Conservation (phyloP, 1,140 invertebrate genomes). For the Macrobrachium rosenbergii region DNA sequence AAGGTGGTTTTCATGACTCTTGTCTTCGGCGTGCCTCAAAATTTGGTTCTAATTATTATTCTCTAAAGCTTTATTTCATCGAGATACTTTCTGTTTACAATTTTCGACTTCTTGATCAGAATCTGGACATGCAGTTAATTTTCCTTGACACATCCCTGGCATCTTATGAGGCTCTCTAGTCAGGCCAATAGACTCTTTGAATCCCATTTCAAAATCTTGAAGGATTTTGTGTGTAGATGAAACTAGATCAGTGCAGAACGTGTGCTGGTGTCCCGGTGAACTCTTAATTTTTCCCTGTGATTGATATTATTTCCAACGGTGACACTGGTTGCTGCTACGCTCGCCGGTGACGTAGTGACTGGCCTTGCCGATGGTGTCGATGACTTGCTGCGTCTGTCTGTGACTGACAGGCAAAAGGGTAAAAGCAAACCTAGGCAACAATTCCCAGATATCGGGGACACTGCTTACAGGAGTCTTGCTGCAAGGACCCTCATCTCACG, state of each 20-base stretch:
- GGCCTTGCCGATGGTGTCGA: slow-evolving; percentile 25
- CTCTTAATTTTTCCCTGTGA: not conserved
- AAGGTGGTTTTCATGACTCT: no score
- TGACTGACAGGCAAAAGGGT: slow-evolving; percentile 47
- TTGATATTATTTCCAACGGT: not conserved
- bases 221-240: slow-evolving; percentile 60
- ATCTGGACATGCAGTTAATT: no score
- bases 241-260: slow-evolving; percentile 50
- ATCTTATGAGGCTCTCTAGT: slow-evolving; percentile 27
- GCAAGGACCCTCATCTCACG: no score
- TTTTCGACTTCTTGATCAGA: no score
- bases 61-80: no score
- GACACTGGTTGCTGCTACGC: no score
- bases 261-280: slow-evolving; percentile 59
- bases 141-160: not conserved
- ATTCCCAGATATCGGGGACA: slow-evolving; percentile 36
- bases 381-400: slow-evolving; percentile 38
- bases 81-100: no score
- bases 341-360: slow-evolving; percentile 26
- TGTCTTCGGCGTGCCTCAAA: no score
- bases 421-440: not conserved
- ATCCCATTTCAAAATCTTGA: slow-evolving; percentile 62
- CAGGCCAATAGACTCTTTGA: not conserved
- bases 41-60: no score
- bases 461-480: slow-evolving; percentile 35